Base-by-base conservation (phyloP, 2,113 vertebrate species). In the Neodon shergylaensis region DNA sequence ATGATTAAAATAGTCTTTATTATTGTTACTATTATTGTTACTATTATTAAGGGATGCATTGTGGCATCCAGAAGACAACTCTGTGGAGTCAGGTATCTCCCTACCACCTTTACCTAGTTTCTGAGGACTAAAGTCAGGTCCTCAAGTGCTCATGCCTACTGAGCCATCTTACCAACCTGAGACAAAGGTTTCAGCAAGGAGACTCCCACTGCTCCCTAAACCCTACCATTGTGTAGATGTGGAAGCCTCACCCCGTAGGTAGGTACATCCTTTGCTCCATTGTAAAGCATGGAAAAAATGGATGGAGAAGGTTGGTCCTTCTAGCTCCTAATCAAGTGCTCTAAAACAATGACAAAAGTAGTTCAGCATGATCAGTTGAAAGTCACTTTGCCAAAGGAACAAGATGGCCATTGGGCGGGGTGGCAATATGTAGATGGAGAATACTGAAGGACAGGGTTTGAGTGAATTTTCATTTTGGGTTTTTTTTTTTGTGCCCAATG, bases 321-420 rank as follows among this genome's bases (percentile, higher is more conserved):
- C 47, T 92, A 73, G 89, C 17, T 92, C 44, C 11, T 92, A 92
- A 86, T 83, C 47, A 96, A 92, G 7, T 24, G 17, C 52, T 88
- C 77, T 94, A 44, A 86, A 92, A 94, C 58, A 95, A 95, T 58
- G 87, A 88, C 36, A 82, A 81, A 90, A 72, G 33, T 83, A 17
- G 36, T 78, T 94, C 39, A 93, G 58, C 36, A 58, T 10, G 22
- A 91, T 19, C 39, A 68, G 11, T 68, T 91, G 31, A 94, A 97
- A 95, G 33, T 36, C 11, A 92, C 52, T 92, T 93, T 92, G 22
- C 49, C 72, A 79, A 63, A 65, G 79, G n/a, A 95, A 92, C n/a
- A 84, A 93, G 58, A 90, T 65, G 93, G 31, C 47, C 33, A 95
- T 14, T 79, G 42, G 22, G 22, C 90, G 19, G 49, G 1, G 7